Evolutionary conservation across 1,140 invertebrate genomes (phyloP).

Genomic region (Holotrichia oblita): DNA sequence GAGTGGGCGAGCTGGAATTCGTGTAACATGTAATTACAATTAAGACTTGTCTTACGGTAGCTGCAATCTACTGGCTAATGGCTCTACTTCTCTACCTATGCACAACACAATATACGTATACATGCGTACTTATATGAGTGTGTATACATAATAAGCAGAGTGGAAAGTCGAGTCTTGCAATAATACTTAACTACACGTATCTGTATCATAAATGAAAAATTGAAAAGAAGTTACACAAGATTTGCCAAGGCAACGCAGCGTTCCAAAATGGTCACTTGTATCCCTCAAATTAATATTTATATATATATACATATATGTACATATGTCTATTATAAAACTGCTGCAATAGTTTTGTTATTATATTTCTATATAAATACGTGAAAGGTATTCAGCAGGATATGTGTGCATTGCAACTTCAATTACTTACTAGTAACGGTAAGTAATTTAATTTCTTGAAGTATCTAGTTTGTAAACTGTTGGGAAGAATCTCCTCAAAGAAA

Average conservation of each 20-base stretch:
- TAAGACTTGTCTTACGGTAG: conserved; percentile 54
- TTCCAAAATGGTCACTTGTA: neutral
- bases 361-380: too few relatives aligned
- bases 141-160: neutral
- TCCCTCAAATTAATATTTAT: too few relatives aligned
- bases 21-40: conserved; percentile 55
- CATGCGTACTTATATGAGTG: neutral
- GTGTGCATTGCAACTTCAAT: too few relatives aligned
- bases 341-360: too few relatives aligned
- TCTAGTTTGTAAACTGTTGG: too few relatives aligned
- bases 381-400: too few relatives aligned
- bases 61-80: conserved; percentile 44
- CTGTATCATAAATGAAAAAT: neutral
- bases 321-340: too few relatives aligned
- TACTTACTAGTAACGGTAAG: too few relatives aligned
- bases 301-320: too few relatives aligned
- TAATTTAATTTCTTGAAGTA: too few relatives aligned
- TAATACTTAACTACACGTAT: neutral
- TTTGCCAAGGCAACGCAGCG: neutral
- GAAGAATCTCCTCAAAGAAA: too few relatives aligned
- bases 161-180: neutral
- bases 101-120: neutral
- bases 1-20: conserved; percentile 54
- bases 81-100: conserved; percentile 43
- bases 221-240: neutral